Conservation (phyloP, 2,888 invertebrate genomes). For the Dugesia japonica region DNA sequence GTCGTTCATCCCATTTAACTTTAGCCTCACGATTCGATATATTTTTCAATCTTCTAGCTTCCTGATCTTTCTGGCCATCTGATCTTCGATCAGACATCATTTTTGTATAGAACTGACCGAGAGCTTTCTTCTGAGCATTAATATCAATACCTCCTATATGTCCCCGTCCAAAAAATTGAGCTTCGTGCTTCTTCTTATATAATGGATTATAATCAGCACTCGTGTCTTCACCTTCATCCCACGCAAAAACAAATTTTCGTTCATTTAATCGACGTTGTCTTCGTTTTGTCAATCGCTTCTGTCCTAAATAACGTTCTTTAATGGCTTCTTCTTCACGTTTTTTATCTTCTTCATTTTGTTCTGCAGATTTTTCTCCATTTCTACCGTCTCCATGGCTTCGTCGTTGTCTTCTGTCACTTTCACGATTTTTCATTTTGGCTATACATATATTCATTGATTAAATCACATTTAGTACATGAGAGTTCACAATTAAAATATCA, state of each 20-base stretch:
- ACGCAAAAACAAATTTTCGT: constrained; percentile 97
- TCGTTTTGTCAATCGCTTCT: constrained; percentile 60
- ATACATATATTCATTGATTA: too few relatives aligned
- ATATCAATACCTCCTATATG: constrained; percentile 95
- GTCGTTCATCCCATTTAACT: constrained; percentile 93
- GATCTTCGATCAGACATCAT: constrained; percentile 80
- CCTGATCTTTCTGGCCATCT: constrained; percentile 86
- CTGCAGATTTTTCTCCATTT: background rate
- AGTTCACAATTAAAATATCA: too few relatives aligned
- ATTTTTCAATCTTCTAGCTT: constrained; percentile 67
- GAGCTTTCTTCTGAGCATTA: constrained; percentile 63
- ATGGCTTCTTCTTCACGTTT: constrained; percentile 26
- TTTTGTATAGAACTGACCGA: constrained; percentile 88
- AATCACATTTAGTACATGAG: too few relatives aligned
- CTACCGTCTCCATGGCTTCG: background rate
- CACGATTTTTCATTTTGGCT: background rate
- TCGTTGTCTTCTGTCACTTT: background rate
- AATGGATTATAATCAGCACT: constrained; percentile 87
- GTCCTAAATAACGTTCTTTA: constrained; percentile 70
- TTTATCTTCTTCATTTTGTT: background rate
- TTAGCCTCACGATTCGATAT: constrained; percentile 86
- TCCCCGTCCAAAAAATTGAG: constrained; percentile 77
- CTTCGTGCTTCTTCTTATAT: constrained; percentile 83
- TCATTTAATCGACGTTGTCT: constrained; percentile 82
- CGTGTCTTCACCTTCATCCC: constrained; percentile 97